phyloP scores from a whole-genome alignment of 2,113 vertebrate species.

The Castor canadensis region DNA sequence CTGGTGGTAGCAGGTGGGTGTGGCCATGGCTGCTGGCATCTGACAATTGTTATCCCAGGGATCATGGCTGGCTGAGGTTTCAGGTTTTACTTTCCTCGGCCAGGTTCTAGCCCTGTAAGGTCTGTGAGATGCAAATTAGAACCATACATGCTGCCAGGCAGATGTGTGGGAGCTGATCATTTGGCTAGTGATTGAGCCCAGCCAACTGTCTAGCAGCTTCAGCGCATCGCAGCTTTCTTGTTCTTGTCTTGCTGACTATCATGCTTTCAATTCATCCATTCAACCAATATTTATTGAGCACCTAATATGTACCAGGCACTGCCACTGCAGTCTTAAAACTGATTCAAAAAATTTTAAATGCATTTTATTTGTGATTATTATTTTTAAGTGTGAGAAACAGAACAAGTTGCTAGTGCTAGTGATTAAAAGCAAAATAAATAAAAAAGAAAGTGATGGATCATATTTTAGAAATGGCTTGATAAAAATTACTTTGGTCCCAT shows the following conservation, averaged over 20 bases:
- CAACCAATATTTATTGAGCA: slow-evolving; percentile 68
- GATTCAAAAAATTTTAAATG: not conserved
- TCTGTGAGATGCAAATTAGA: slow-evolving; percentile 45
- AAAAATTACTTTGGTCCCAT: slow-evolving; percentile 22
- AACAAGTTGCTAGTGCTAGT: not conserved
- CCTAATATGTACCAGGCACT: slow-evolving; percentile 70
- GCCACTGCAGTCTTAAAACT: slow-evolving; percentile 48
- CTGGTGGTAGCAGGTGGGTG: slow-evolving; percentile 76
- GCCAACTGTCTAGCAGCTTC: slow-evolving; percentile 8
- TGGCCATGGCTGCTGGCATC: slow-evolving; percentile 64
- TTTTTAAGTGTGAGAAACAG: slow-evolving; percentile 27
- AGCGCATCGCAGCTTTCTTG: slow-evolving; percentile 32
- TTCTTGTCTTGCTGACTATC: slow-evolving; percentile 32
- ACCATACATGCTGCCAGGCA: slow-evolving; percentile 28
- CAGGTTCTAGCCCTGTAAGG: slow-evolving; percentile 27
- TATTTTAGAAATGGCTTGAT: slow-evolving; percentile 34
- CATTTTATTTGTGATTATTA: slow-evolving; percentile 23
- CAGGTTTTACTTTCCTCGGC: slow-evolving; percentile 34
- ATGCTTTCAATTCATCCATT: slow-evolving; percentile 19
- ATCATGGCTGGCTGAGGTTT: slow-evolving; percentile 63
- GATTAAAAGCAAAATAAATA: slow-evolving; percentile 47
- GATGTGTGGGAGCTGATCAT: slow-evolving; percentile 4
- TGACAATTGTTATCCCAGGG: slow-evolving; percentile 61
- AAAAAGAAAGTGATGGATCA: not conserved
- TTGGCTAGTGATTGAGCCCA: slow-evolving; percentile 1